Conservation (phyloP, 2,888 invertebrate species). For the Abrostola triplasia region DNA sequence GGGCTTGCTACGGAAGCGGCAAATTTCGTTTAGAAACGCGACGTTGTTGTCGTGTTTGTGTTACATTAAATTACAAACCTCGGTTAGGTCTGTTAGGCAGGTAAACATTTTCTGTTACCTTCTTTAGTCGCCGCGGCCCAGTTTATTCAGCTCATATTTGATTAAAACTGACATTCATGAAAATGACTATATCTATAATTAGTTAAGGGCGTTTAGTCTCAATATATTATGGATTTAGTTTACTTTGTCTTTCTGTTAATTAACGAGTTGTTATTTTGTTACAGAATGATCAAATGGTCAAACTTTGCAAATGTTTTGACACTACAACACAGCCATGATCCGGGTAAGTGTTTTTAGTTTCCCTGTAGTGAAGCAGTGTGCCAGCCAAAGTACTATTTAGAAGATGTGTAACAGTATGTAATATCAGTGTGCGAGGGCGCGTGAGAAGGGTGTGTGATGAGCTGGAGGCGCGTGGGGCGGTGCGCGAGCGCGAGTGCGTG, state of each 20-base stretch:
- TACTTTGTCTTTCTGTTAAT: slow-evolving; percentile 24
- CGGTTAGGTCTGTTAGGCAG: slow-evolving; percentile 68
- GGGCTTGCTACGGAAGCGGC: slow-evolving; percentile 61
- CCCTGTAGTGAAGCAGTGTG: slow-evolving; percentile 39
- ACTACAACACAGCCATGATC: slow-evolving; percentile 73
- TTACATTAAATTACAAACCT: slow-evolving; percentile 77
- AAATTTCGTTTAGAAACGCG: slow-evolving; percentile 72
- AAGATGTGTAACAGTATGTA: slow-evolving; percentile 47
- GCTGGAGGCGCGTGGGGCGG: slow-evolving; percentile 67
- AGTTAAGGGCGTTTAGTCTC: slow-evolving; percentile 38
- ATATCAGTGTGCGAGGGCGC: slow-evolving; percentile 76
- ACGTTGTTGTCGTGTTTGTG: slow-evolving; percentile 76
- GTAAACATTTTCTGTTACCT: slow-evolving; percentile 73
- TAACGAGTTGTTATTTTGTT: slow-evolving; percentile 59
- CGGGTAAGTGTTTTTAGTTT: slow-evolving; percentile 70
- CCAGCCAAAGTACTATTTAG: slow-evolving; percentile 3
- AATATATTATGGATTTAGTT: slow-evolving; percentile 44
- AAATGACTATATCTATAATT: slow-evolving; percentile 43
- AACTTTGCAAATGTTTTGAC: slow-evolving; percentile 53
- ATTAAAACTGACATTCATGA: slow-evolving; percentile 65
- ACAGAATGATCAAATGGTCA: slow-evolving; percentile 75
- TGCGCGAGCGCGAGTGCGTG: slow-evolving; percentile 65
- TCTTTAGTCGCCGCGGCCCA: slow-evolving; percentile 67
- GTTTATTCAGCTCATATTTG: slow-evolving; percentile 65
- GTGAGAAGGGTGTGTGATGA: slow-evolving; percentile 77